Base-by-base conservation (phyloP, 2,888 invertebrate species). In the Parnassius smintheus region DNA sequence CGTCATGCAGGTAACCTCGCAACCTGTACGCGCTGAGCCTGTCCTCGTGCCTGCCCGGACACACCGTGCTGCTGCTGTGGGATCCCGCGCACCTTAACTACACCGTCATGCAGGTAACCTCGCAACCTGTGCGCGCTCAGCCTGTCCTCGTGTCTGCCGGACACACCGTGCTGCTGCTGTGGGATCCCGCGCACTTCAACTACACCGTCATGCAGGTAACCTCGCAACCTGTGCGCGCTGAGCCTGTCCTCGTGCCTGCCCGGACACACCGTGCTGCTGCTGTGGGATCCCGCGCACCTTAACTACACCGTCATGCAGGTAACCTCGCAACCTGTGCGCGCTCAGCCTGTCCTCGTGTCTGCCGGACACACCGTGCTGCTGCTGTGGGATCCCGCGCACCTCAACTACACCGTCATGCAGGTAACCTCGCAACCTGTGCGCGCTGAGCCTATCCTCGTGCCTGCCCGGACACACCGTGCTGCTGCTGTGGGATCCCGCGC, bases 61-160 rank as follows among this genome's bases (percentile, higher is more conserved):
- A 98, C 80, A 88, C 94, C 18, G 97, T 98, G 18, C 92, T 98
- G 57, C 93, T 98, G 13, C 92, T 96, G 69, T 97, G 98, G 96
- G 97, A 98, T 79, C 93, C 94, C 13, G 91, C 92, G 25, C 95
- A 96, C 75, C 93, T 93, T 61, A 97, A 96, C 82, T 98, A 96
- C 78, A 94, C 95, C 55, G 93, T 97, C 12, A 84, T 94, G 69
- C 94, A 94, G 91, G n/a, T n/a, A n/a, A n/a, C n/a, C n/a, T n/a
- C n/a, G n/a, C n/a, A n/a, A n/a, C n/a, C n/a, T n/a, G n/a, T n/a
- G 90, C 66, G 82, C 90, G 18, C 78, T 91, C 58, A 86, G 85
- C 62, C 80, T 91, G 65, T 86, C 91, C 11, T 93, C 94, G 52
- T 98, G 97, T 79, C 93, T 95, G 75, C 93, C 94, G 97, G 97